Evolutionary conservation across 30 jellyfish, hydroid and myxozoan species (phyloP), one percentile per base, ranked within the genome.

Genomic region (Hydra vulgaris): DNA sequence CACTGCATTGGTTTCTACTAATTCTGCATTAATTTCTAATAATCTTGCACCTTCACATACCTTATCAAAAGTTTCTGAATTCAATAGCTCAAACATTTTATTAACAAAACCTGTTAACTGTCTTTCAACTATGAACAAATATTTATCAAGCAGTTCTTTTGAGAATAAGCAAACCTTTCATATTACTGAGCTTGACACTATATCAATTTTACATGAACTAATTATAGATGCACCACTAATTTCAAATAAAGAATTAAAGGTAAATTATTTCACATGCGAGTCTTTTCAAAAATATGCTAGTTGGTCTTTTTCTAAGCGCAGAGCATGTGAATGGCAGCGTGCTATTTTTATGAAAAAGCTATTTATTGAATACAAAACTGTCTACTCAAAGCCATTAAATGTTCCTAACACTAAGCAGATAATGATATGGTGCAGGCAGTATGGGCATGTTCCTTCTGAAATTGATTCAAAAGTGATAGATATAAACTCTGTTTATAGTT

Each of bases 321-420:
- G 98, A 71, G 98, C 98, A n/a, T 21, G 89, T 4, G 98, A 92
- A 72, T 87, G 96, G 96, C 96, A 92, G 66, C 74, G 98, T 25
- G 96, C 96, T 0, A 76, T 84, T 54, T 86, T 74, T 66, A 17
- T 92, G 55, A 87, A 87, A 66, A 40, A 26, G 18, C 66, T 56
- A 18, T 61, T 80, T 16, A 53, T 53, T 23, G 87, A 80, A 81
- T 52, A 81, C 8, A 40, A 21, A 20, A 40, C 73, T 22, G 77
- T 27, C 26, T 21, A 56, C 52, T 53, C 53, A 20, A 81, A 85
- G 24, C 70, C 56, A 27, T 25, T 87, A n/a, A 24, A 24, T 8
- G 19, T 52, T 7, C 70, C 87, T 12, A 53, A 90, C 16, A 92
- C 98, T n/a, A 87, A 87, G 66, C 79, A 81, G 27, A 69, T 92